Evolutionary conservation across 2,888 invertebrate species (phyloP), one percentile per base, ranked within the genome.

Genomic region (Bursaphelenchus okinawaensis): DNA sequence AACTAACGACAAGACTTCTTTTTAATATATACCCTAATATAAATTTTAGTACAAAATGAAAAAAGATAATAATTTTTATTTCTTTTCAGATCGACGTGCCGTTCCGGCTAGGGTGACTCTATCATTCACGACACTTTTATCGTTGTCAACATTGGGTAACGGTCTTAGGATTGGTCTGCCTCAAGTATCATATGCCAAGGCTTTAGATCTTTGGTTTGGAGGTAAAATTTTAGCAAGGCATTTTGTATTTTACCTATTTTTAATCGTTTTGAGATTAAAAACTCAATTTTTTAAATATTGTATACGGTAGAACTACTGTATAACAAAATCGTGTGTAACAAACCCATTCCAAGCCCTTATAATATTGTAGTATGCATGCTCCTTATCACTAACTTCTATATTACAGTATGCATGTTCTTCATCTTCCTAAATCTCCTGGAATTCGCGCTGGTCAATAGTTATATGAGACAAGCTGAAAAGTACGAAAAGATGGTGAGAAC

Each of bases 371-470:
- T 20, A 54, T 12, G 23, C 23, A 12, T 55, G 27, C 40, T 23
- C 23, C n/a, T 8, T 59, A 62, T 40, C 70, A 72, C 23, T 20
- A 9, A 16, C 52, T 72, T 65, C 69, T n/a, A n/a, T n/a, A n/a
- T n/a, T n/a, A n/a, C n/a, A 79, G 80, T 75, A 50, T 80, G 80
- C 63, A 77, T 80, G 79, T 70, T 79, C 58, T 80, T 80, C 68
- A 79, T 80, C 27, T 80, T 80, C 67, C 71, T 75, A 58, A 75
- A 76, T 23, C 72, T 79, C 29, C 69, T 79, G 55, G 79, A 79
- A 54, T 79, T 78, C 63, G 79, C 79, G 23, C 72, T 78, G 19
- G 75, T 79, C 63, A 79, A 79, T 61, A 74, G 73, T 61, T 68
- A 68, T 58, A 68, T 68, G 68, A n/a, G 68, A 9, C 59, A 68